Base-by-base conservation (phyloP, 2,113 vertebrate genomes). In the Blennius ocellaris region DNA sequence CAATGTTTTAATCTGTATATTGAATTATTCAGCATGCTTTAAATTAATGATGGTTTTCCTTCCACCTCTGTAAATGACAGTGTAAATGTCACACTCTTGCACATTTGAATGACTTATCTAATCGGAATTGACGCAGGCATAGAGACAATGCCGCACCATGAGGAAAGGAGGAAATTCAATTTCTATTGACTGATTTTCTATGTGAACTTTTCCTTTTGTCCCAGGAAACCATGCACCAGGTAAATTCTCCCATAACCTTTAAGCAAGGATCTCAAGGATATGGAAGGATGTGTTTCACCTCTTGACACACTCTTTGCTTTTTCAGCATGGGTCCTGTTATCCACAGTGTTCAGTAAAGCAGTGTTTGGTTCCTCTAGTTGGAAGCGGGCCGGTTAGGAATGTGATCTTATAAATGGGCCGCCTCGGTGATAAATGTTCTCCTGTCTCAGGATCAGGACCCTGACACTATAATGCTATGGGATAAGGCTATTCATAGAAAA, bases 21-120 rank as follows among this genome's bases (percentile, higher is more conserved):
- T 91, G 62, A 91, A 93, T 92, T 81, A 93, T 92, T 83, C 72
- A 93, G 52, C 61, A 50, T 47, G 45, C 74, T 78, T 74, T 85
- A 60, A 87, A 91, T 91, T 76, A 89, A 91, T 90, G 86, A 91
- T 88, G 72, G 76, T 83, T 86, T 82, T 80, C 21, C 62, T 58
- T 44, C 54, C 66, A 65, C 83, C 78, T 89, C 64, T 71, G 69
- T 84, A 89, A 91, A 89, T 92, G 83, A 88, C 82, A 89, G 65
- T 84, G 78, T 90, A 89, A 92, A 92, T 92, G 90, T 83, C 89
- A 90, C 66, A 63, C 58, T 73, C 72, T 54, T 61, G 44, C 81
- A 59, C 80, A 54, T 80, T 66, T 70, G 51, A 77, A 69, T 64
- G 61, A 73, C 47, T 68, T 78, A 65, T 80, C 83, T 82, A 61